These are phyloP conservation scores for Acronicta aceris DNA, from an alignment of 2,888 invertebrate genomes.

Conservation along the genomic window DNA sequence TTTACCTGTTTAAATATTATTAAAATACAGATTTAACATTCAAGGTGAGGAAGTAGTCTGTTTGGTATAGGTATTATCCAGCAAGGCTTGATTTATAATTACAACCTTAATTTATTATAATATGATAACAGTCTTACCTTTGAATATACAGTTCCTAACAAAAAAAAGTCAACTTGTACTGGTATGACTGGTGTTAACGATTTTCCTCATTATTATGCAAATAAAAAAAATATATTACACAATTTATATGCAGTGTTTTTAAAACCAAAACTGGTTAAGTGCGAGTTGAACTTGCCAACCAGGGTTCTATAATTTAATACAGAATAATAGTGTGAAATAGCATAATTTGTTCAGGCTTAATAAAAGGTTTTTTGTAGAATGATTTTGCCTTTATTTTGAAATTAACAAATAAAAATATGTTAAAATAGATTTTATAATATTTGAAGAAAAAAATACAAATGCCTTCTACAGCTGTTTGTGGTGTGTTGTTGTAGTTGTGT, in stretches of 20 bases:
- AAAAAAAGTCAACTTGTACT: constrained; percentile 18
- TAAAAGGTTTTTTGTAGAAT: neutral
- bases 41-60: too few relatives aligned
- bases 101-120: neutral
- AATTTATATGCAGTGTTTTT: constrained; percentile 24
- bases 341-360: neutral
- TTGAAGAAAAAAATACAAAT: too few relatives aligned
- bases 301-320: neutral
- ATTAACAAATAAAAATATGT: too few relatives aligned
- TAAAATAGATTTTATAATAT: too few relatives aligned
- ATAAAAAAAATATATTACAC: constrained; percentile 10
- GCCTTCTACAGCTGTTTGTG: too few relatives aligned
- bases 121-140: constrained; percentile 1
- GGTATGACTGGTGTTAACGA: constrained; percentile 33
- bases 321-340: neutral
- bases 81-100: constrained; percentile 8
- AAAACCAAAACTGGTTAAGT: neutral
- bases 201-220: constrained; percentile 49
- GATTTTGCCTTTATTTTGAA: too few relatives aligned
- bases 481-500: too few relatives aligned
- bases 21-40: neutral
- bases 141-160: constrained; percentile 3
- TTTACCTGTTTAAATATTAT: too few relatives aligned
- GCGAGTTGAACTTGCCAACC: neutral
- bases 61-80: neutral